Base-by-base conservation (phyloP, 2,888 invertebrate genomes). In the Hyposoter didymator region DNA sequence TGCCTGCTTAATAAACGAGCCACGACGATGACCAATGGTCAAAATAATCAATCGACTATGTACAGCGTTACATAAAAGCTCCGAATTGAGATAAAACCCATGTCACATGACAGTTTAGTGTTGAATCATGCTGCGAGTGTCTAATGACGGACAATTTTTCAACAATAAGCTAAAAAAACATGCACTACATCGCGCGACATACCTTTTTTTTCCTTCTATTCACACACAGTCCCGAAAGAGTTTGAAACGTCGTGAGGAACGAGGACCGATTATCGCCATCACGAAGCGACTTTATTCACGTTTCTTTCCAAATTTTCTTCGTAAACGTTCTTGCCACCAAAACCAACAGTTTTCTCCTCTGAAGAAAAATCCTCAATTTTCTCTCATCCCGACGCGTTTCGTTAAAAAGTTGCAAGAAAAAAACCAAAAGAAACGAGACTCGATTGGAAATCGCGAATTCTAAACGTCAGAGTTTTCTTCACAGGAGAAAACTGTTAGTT, bases 151-250 rank as follows among this genome's bases (percentile, higher is more conserved):
- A 75, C 70, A 70, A 72, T 47, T 69, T 49, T 47, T 49, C 17
- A 76, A 66, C 32, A 69, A 62, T 66, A 81, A 78, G 43, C 62
- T 59, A 45, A 74, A 80, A 67, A 45, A 74, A 80, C 72, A 85
- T 83, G 86, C 81, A 87, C 84, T 75, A 70, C 84, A 84, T 75
- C 80, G 82, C 83, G 87, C 76, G 85, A 84, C 74, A 84, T 85
- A 87, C 85, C 84, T 86, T 88, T 88, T 70, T 84, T 87, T 86
- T 66, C 80, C 83, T 88, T 87, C 49, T 79, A 87, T 70, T 78
- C 8, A 78, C 75, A 78, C 85, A 86, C 78, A 76, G 62, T 67
- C 79, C 76, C 64, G 52, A 73, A n/a, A n/a, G n/a, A n/a, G n/a
- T n/a, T n/a, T 75, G 28, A 28, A 28, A 70, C 70, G 82, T 84